These are phyloP conservation scores for Saccopteryx leptura DNA, from an alignment of 2,113 vertebrate species.

Conservation along the genomic window DNA sequence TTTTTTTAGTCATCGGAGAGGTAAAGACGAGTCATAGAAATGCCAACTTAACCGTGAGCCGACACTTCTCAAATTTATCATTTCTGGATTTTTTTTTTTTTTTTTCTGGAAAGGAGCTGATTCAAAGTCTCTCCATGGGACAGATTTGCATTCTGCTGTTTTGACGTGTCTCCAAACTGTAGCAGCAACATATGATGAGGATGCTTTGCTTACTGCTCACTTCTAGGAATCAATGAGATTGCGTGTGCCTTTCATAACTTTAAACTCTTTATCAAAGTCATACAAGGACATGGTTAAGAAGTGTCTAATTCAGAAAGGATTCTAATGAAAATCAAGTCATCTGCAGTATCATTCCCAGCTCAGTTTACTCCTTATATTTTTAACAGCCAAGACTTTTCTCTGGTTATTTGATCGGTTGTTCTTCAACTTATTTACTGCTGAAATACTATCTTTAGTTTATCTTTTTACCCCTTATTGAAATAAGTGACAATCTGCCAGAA, in stretches of 20 bases:
- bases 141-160: background rate
- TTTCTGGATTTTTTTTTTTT: background rate
- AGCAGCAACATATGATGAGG: background rate
- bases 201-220: background rate
- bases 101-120: slow-evolving; percentile 22
- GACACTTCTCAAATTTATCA: background rate
- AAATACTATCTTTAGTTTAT: background rate
- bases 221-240: background rate
- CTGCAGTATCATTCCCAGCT: background rate
- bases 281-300: background rate
- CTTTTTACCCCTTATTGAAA: background rate
- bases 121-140: background rate
- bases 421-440: background rate
- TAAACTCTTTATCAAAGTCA: background rate
- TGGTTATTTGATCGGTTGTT: background rate
- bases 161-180: background rate
- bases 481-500: background rate
- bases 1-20: background rate
- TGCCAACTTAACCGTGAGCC: background rate
- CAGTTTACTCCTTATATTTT: background rate
- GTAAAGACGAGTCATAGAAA: background rate
- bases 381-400: background rate
- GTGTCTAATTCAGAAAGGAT: background rate
- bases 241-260: background rate
- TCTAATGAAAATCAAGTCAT: background rate